Percentiles rank a stretch among this genome's conserved stretches.
phyloP scores from a whole-genome alignment of 2,797 vertebrate species.

The Psittacula derbiana region DNA sequence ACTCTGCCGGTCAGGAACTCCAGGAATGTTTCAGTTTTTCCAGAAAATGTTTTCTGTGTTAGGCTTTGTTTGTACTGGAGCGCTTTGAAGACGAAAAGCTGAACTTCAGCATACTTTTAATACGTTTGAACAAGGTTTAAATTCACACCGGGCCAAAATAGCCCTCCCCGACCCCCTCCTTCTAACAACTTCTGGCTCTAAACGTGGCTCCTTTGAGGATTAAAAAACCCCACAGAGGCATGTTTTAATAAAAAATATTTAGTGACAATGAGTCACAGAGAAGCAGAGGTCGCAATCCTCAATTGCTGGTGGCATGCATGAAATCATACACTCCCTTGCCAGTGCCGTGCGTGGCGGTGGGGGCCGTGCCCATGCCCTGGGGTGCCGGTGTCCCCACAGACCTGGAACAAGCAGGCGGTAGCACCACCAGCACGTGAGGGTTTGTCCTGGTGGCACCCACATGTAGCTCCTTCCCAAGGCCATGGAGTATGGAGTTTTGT shows the following conservation, averaged over 20 bases:
- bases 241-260: constrained; percentile 64
- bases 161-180: rapidly evolving
- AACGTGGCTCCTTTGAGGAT: constrained; percentile 58
- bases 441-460: background rate
- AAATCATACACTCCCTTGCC: background rate
- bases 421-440: rapidly evolving
- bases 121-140: constrained; percentile 69
- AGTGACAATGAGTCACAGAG: constrained; percentile 49
- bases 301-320: background rate
- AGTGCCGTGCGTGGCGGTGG: rapidly evolving
- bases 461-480: background rate
- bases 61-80: constrained; percentile 65
- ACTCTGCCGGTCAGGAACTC: constrained; percentile 48
- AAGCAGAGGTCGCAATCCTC: constrained; percentile 43
- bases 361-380: rapidly evolving
- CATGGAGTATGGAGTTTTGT: rapidly evolving
- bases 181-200: constrained; percentile 26
- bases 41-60: constrained; percentile 60
- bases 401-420: background rate
- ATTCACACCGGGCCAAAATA: constrained; percentile 53
- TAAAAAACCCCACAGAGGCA: constrained; percentile 35
- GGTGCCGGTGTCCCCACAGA: rapidly evolving
- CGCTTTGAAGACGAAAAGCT: constrained; percentile 60
- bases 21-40: constrained; percentile 62
- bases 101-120: constrained; percentile 62